A percentile compares a stretch with the other conserved stretches of the same genome.
Conservation (phyloP, 2,888 invertebrate genomes). For the Harpalus rubripes region DNA sequence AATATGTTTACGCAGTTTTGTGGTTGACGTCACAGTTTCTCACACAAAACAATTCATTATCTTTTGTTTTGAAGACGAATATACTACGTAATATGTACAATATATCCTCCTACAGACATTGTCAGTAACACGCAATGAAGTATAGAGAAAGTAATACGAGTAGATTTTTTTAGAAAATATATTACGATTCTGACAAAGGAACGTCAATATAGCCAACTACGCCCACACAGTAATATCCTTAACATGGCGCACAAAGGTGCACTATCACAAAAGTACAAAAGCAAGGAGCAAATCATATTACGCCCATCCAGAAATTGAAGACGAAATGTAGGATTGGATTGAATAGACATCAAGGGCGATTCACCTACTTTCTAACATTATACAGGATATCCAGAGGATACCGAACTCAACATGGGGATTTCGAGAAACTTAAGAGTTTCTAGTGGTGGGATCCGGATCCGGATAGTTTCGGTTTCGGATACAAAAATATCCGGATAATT, state of each 20-base stretch:
- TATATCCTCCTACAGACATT: neutral
- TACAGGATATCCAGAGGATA: neutral
- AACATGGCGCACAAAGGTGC: neutral
- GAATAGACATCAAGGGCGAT: too few relatives aligned
- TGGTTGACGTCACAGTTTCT: neutral
- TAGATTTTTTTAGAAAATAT: too few relatives aligned
- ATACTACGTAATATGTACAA: too few relatives aligned
- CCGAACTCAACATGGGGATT: too few relatives aligned
- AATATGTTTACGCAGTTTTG: neutral
- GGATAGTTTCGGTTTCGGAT: too few relatives aligned
- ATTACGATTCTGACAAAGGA: too few relatives aligned
- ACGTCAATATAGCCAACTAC: too few relatives aligned
- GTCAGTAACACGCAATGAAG: neutral
- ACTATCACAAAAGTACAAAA: neutral
- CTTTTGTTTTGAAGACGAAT: neutral
- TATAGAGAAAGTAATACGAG: too few relatives aligned
- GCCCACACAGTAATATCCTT: constrained; percentile 5
- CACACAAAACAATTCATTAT: neutral
- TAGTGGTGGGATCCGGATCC: too few relatives aligned
- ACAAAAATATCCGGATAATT: too few relatives aligned
- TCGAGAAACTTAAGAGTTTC: too few relatives aligned
- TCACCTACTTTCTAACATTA: neutral
- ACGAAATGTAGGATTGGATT: neutral
- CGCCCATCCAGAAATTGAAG: neutral
- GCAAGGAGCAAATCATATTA: neutral